These are phyloP conservation scores for Agrypnia vestita DNA, from an alignment of 1,140 invertebrate genomes.

Conservation along the genomic window DNA sequence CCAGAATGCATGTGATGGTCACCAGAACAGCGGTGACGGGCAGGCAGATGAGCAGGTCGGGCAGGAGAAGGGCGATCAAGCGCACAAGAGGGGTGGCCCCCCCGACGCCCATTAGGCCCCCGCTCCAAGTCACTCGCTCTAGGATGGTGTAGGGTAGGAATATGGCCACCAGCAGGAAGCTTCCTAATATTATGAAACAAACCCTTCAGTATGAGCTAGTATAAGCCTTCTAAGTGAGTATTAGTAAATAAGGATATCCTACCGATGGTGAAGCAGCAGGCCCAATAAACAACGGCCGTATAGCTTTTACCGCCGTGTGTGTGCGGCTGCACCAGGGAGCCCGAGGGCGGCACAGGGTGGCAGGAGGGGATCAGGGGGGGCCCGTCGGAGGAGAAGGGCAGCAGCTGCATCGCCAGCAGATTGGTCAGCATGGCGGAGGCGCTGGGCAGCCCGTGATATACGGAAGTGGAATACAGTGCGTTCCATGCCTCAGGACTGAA, in stretches of 20 bases:
- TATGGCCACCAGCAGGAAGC: neutral
- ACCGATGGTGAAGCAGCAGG: constrained; percentile 31
- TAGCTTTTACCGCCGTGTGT: neutral
- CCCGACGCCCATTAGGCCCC: neutral
- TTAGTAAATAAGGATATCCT: neutral
- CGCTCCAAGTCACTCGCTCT: neutral
- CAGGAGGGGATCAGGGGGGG: neutral
- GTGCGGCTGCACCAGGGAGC: neutral
- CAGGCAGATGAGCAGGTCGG: neutral
- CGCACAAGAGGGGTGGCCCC: neutral
- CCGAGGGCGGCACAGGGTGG: neutral
- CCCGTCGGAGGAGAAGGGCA: neutral
- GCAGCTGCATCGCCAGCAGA: constrained; percentile 67
- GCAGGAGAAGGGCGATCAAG: neutral
- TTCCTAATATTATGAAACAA: no score
- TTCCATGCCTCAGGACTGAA: constrained; percentile 67
- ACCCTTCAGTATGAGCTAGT: no score
- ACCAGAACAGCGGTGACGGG: constrained; percentile 59
- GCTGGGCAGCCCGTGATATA: constrained; percentile 77
- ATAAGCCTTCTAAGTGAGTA: no score
- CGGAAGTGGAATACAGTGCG: constrained; percentile 71
- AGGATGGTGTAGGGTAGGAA: neutral
- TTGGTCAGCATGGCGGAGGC: constrained; percentile 76
- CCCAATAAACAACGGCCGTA: constrained; percentile 18
- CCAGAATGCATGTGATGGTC: no score